Base-by-base conservation (phyloP, 2,113 vertebrate species). In the Eulacestoma nigropectus region DNA sequence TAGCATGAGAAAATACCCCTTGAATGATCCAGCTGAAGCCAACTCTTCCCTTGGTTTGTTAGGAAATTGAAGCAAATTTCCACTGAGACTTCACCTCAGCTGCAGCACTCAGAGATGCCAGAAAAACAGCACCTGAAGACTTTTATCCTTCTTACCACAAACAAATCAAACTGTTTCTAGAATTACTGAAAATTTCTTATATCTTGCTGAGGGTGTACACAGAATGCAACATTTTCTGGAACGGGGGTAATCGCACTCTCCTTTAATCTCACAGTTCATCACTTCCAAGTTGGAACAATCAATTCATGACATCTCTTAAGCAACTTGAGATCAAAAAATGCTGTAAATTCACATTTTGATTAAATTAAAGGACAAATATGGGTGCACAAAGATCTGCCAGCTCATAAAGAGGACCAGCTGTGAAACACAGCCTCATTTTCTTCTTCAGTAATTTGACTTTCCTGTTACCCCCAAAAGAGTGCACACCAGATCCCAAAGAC, bases 351-450 rank as follows among this genome's bases (percentile, higher is more conserved):
- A 3, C 44, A 47, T 57, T 84, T 89, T 37, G 15, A 47, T 87
- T 87, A 77, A 91, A 80, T 79, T 77, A 94, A 75, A 84, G 49
- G 65, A 57, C 69, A 84, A 84, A 81, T 53, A 78, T 2, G 60
- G 41, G 73, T 57, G 49, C 41, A 79, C 32, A 84, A 80, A 80
- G 44, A 90, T 78, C 74, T 91, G 83, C 79, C 88, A 93, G 65
- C 13, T 78, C 93, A 84, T 81, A 89, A 86, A 92, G 46, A 93
- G 59, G 68, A 95, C 79, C 85, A 90, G 85, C 76, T 96, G 88
- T 75, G 90, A 94, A 92, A 84, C 53, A 75, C 5, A 17, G 83
- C 39, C 67, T 88, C 92, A 85, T 93, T 83, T 93, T 80, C 84
- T 88, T 60, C 79, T 91, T 82, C 72, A 80, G 59, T 90, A 78